Conservation (phyloP, 2,888 invertebrate species). For the Patella caerulea region DNA sequence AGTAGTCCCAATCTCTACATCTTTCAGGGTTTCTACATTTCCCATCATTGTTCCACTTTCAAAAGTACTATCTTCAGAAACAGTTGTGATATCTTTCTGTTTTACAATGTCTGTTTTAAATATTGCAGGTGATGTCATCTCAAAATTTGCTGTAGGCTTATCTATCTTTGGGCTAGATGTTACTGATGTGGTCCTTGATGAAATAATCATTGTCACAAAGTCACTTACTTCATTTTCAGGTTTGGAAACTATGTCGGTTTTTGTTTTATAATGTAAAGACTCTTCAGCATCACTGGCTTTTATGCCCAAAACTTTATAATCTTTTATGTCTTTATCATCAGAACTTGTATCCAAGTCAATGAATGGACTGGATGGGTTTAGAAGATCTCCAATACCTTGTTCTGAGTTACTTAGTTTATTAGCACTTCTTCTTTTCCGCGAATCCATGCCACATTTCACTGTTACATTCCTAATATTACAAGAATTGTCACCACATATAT, state of each 20-base stretch:
- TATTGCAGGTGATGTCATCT: neutral
- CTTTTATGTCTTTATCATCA: neutral
- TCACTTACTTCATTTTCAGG: neutral
- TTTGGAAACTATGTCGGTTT: neutral
- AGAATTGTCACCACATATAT: slow-evolving; percentile 26
- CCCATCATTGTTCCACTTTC: neutral
- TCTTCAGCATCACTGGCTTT: neutral
- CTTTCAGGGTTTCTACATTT: neutral
- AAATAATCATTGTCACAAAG: neutral
- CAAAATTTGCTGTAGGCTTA: neutral
- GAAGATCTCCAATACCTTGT: neutral
- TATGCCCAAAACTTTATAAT: neutral
- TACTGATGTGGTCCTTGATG: neutral
- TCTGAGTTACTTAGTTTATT: neutral
- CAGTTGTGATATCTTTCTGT: neutral
- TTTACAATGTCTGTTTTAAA: neutral
- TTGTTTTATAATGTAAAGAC: neutral
- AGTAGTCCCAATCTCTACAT: neutral
- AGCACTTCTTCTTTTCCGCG: slow-evolving; percentile 25
- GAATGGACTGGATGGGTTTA: neutral
- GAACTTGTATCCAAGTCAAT: neutral
- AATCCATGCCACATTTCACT: slow-evolving; percentile 32
- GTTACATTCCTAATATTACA: slow-evolving; percentile 32
- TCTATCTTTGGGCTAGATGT: neutral
- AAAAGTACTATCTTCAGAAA: neutral